Evolutionary conservation across 2,797 vertebrate species (phyloP), one percentile per base, ranked within the genome.

Genomic region (Apodemus agrarius): DNA sequence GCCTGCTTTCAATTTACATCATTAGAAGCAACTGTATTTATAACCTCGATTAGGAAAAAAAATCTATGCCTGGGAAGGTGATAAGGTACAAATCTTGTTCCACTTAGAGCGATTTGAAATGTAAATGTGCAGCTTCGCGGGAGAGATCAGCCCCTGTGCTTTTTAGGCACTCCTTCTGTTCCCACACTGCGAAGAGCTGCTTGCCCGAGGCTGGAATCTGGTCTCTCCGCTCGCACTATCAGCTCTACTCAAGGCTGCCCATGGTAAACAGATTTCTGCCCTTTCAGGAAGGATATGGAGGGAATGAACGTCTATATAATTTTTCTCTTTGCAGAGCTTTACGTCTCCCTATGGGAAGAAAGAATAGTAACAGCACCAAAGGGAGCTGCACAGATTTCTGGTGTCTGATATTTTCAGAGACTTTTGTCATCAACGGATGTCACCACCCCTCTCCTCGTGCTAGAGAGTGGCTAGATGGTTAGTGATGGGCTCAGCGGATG

Each of bases 31-130:
- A 79, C 63, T 88, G 46, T 96, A 86, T 79, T 89, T 69, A 80
- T 96, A 65, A 87, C 74, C 24, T 83, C 65, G 63, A 24, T 95
- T 95, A 90, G 86, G 67, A 57, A 95, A 94, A 92, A 37, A n/a
- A n/a, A n/a, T 54, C 85, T 59, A 7, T 88, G 76, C 54, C 75
- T 67, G 49, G 57, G 72, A 67, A 94, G 83, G 67, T 87, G 82
- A 85, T 76, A 29, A 76, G 49, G 87, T 80, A 40, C 19, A 57
- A 5, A 90, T 75, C 86, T 94, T 79, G n/a, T 54, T 94, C 72
- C 13, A 29, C 57, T 96, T 61, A 11, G 76, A 86, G 82, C 82
- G 61, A 89, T 96, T 85, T 93, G 57, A 90, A 94, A 90, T 80
- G 90, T 78, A 93, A 90, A 90, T 93, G 69, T 52, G 75, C 54